Evolutionary conservation across 2,888 invertebrate genomes (phyloP).

Genomic region (Cinara cedri): DNA sequence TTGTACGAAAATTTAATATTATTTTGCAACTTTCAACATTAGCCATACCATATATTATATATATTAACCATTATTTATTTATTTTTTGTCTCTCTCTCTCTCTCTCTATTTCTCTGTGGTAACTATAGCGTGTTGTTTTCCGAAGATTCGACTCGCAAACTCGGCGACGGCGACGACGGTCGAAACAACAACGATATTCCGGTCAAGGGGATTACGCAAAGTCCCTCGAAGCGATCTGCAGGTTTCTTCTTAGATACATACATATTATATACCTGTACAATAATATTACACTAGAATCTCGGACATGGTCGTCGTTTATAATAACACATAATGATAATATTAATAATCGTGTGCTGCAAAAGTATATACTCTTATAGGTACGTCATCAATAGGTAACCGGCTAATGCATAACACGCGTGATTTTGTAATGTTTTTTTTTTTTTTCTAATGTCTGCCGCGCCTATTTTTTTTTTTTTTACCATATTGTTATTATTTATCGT

Average conservation of each 20-base stretch:
- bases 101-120: too few relatives aligned
- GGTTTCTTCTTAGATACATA: conserved; percentile 22
- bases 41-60: too few relatives aligned
- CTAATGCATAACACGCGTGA: too few relatives aligned
- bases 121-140: not conserved
- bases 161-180: not conserved
- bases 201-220: conserved; percentile 52
- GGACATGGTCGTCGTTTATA: conserved; percentile 7
- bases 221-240: not conserved
- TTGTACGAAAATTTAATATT: too few relatives aligned
- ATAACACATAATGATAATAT: conserved; percentile 8
- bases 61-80: too few relatives aligned
- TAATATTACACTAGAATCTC: conserved; percentile 8
- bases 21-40: too few relatives aligned
- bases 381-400: not conserved
- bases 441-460: too few relatives aligned
- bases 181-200: conserved; percentile 18
- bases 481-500: too few relatives aligned
- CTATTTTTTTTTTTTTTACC: too few relatives aligned
- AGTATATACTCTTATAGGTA: too few relatives aligned
- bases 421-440: too few relatives aligned
- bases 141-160: not conserved
- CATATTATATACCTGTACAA: not conserved
- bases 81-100: too few relatives aligned
- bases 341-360: not conserved